Percentiles rank a stretch among this genome's conserved stretches.
Conservation (phyloP, 2,888 invertebrate species). For the Amiota minor region DNA sequence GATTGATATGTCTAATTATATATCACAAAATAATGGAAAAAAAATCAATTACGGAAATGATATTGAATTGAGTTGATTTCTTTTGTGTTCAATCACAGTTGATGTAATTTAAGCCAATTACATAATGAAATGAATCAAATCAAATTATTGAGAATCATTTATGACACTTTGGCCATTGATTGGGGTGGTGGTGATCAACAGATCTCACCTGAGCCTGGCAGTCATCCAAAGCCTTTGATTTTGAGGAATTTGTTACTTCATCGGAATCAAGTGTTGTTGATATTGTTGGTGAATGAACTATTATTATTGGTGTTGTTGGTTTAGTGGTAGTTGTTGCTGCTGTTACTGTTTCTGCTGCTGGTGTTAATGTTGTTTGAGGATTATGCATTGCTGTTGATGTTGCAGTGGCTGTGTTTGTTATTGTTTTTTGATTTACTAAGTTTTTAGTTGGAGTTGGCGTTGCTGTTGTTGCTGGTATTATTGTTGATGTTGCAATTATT, state of each 20-base stretch:
- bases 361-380: slow-evolving; percentile 28
- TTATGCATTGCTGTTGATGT: slow-evolving; percentile 33
- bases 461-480: slow-evolving; percentile 22
- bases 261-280: slow-evolving; percentile 33
- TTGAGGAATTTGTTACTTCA: slow-evolving; percentile 30
- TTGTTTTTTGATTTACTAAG: slow-evolving; percentile 26
- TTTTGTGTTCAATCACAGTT: too few relatives aligned
- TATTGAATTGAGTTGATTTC: too few relatives aligned
- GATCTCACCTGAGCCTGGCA: slow-evolving; percentile 64
- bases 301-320: slow-evolving; percentile 28
- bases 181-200: slow-evolving; percentile 35
- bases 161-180: neutral
- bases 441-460: slow-evolving; percentile 26
- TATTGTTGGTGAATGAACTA: slow-evolving; percentile 33
- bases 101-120: too few relatives aligned
- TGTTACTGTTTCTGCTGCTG: slow-evolving; percentile 26
- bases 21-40: too few relatives aligned
- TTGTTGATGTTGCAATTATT: slow-evolving; percentile 43
- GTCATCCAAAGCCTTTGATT: slow-evolving; percentile 43
- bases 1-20: too few relatives aligned
- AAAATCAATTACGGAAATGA: too few relatives aligned
- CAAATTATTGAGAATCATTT: neutral
- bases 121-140: too few relatives aligned
- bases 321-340: slow-evolving; percentile 29
- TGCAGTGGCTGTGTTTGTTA: slow-evolving; percentile 25